Evolutionary conservation across 2,797 vertebrate genomes (phyloP).

Genomic region (Scolopax rusticola): DNA sequence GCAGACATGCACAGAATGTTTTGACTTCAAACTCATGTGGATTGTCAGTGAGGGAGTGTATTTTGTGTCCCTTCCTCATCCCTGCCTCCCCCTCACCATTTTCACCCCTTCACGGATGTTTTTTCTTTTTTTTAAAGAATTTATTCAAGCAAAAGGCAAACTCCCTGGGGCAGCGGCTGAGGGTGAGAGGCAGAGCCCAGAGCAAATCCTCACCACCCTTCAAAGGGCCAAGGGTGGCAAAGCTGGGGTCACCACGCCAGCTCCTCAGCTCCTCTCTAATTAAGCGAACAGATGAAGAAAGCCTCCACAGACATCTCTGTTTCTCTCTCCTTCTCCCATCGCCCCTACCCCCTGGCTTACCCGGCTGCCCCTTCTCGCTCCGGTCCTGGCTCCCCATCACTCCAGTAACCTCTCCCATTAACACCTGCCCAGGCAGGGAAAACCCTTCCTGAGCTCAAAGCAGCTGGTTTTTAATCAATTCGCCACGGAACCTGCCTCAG

Average conservation of each 20-base stretch:
- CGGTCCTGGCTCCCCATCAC: neutral
- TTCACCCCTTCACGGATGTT: neutral
- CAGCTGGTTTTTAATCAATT: conserved; percentile 71
- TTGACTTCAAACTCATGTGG: conserved; percentile 74
- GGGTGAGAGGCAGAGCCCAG: neutral
- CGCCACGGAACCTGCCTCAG: conserved; percentile 49
- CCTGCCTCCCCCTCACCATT: conserved; percentile 14
- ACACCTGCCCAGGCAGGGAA: neutral
- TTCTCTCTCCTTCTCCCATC: neutral
- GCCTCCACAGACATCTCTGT: neutral
- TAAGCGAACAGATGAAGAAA: neutral
- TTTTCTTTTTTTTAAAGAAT: neutral
- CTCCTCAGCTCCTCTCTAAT: neutral
- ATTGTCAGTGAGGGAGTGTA: conserved; percentile 51
- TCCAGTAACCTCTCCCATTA: conserved; percentile 43
- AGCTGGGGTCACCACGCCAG: neutral
- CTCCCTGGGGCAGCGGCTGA: neutral
- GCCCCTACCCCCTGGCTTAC: neutral
- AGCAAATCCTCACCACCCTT: neutral
- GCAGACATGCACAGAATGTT: conserved; percentile 71
- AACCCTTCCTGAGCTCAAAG: conserved; percentile 69
- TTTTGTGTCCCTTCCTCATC: conserved; percentile 41
- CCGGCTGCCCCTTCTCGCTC: neutral
- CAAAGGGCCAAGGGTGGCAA: neutral
- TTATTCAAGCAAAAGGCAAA: neutral